Evolutionary conservation across 2,888 invertebrate species (phyloP).

Genomic region (Arge pagana): DNA sequence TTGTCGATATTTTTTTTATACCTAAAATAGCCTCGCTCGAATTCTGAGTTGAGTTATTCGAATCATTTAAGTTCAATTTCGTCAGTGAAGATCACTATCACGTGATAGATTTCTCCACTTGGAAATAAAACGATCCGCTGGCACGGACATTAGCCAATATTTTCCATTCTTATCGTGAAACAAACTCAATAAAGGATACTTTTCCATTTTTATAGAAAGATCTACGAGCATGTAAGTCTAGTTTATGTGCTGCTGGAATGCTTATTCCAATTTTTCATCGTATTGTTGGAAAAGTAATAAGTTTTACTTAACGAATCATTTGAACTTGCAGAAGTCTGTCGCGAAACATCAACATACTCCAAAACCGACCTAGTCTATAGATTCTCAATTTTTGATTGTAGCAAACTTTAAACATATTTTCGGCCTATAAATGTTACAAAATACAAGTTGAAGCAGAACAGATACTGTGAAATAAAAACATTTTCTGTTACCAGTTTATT

Average conservation of each 20-base stretch:
- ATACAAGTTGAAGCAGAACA: too few relatives aligned
- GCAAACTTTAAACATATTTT: too few relatives aligned
- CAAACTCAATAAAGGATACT: not conserved
- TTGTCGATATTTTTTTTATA: slow-evolving; percentile 4
- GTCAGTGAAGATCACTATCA: not conserved
- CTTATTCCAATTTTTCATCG: not conserved
- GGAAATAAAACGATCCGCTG: slow-evolving; percentile 11
- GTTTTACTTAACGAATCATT: too few relatives aligned
- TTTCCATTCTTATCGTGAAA: not conserved
- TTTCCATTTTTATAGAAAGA: not conserved
- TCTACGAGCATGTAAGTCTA: slow-evolving; percentile 3
- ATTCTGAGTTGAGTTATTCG: slow-evolving; percentile 29
- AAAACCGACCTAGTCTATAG: too few relatives aligned
- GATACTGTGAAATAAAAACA: too few relatives aligned
- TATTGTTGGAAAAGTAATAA: not conserved
- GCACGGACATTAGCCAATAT: slow-evolving; percentile 8
- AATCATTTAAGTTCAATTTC: not conserved
- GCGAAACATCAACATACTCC: too few relatives aligned
- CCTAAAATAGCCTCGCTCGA: too few relatives aligned
- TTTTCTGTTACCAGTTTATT: too few relatives aligned
- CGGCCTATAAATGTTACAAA: too few relatives aligned
- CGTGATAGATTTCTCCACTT: not conserved
- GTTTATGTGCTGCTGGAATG: too few relatives aligned
- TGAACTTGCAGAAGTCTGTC: too few relatives aligned
- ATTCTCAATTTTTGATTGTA: too few relatives aligned